These are phyloP conservation scores for Atopsyche davidsoni DNA, from an alignment of 1,140 invertebrate species.

Conservation along the genomic window DNA sequence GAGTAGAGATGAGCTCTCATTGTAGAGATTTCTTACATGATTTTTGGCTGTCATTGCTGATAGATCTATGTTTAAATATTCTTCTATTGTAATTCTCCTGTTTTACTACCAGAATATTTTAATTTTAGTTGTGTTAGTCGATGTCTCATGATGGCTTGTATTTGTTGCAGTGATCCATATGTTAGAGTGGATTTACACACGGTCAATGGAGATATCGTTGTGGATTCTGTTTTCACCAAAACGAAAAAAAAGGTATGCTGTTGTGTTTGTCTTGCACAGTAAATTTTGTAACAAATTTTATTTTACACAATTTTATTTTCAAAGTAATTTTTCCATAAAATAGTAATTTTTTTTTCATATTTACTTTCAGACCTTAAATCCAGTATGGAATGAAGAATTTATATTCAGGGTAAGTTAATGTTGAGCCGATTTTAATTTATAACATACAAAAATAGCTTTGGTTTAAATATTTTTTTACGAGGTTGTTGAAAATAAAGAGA, in stretches of 20 bases:
- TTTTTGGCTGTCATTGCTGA: too few species aligned
- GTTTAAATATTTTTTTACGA: too few species aligned
- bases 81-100: too few species aligned
- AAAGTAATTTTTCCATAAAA: background rate
- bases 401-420: slow-evolving; percentile 77
- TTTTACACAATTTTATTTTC: background rate
- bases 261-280: background rate
- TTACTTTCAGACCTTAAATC: slow-evolving; percentile 81
- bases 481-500: too few species aligned
- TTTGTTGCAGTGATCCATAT: slow-evolving; percentile 84
- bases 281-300: slow-evolving; percentile 8
- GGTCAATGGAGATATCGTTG: slow-evolving; percentile 73
- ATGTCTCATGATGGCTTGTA: too few species aligned
- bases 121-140: too few species aligned
- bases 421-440: too few species aligned
- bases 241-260: slow-evolving; percentile 86
- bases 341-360: slow-evolving; percentile 11
- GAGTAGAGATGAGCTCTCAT: too few species aligned
- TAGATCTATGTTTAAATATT: too few species aligned
- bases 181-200: slow-evolving; percentile 86
- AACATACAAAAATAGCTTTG: too few species aligned
- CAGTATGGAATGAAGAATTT: slow-evolving; percentile 95
- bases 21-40: too few species aligned
- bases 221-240: slow-evolving; percentile 90
- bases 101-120: too few species aligned